These are phyloP conservation scores for Thereuonema tuberculata DNA, from an alignment of 1,140 invertebrate genomes.

Conservation along the genomic window DNA sequence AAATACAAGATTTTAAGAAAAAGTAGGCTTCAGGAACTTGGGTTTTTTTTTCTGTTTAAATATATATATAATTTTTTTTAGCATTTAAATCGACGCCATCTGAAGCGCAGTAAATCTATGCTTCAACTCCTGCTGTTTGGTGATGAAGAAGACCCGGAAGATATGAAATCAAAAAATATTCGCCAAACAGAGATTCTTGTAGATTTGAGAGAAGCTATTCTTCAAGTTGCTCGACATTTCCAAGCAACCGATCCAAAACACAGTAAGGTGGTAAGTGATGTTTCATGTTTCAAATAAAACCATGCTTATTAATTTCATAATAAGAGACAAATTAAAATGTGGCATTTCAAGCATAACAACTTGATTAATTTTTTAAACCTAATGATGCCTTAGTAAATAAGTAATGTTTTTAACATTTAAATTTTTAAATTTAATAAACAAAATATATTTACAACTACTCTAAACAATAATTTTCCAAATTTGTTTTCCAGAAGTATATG, in stretches of 20 bases:
- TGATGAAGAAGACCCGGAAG: conserved; percentile 51
- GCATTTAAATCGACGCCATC: conserved; percentile 52
- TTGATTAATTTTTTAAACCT: too few species aligned
- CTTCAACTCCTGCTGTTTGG: conserved; percentile 81
- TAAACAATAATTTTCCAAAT: too few species aligned
- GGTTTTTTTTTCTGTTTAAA: too few species aligned
- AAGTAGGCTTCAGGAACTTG: too few species aligned
- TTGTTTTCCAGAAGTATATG: too few species aligned
- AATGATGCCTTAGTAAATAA: conserved; percentile 16
- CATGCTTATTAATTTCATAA: conserved; percentile 12
- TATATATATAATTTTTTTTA: too few species aligned
- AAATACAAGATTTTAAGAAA: too few species aligned
- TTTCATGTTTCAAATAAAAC: conserved; percentile 19
- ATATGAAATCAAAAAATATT: conserved; percentile 91
- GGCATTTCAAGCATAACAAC: conserved; percentile 8
- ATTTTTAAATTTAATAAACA: conserved; percentile 10
- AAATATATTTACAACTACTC: not conserved
- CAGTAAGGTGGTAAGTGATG: conserved; percentile 29
- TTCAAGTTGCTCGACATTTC: conserved; percentile 76
- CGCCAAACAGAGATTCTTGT: conserved; percentile 91
- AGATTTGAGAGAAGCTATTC: conserved; percentile 88
- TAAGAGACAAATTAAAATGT: conserved; percentile 4
- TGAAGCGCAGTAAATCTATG: conserved; percentile 81
- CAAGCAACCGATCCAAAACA: conserved; percentile 60
- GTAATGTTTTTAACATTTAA: too few species aligned